Conservation (phyloP, 2,888 invertebrate species). For the Lycocerus yunnanus region DNA sequence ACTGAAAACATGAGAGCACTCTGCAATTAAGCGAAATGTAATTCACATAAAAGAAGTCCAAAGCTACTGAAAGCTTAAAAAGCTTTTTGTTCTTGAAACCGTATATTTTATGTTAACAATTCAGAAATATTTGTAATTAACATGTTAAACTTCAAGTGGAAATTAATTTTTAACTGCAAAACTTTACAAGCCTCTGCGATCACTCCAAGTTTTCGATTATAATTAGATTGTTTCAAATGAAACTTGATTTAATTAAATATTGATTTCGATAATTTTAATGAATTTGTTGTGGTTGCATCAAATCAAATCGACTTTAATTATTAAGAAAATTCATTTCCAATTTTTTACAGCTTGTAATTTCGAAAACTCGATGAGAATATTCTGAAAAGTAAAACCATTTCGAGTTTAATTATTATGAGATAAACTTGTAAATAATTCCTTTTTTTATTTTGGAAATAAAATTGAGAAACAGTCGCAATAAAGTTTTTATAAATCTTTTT, state of each 20-base stretch:
- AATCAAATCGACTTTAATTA: not conserved
- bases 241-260: not conserved
- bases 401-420: not conserved
- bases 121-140: not conserved
- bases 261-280: not conserved
- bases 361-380: no score
- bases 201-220: not conserved
- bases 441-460: not conserved
- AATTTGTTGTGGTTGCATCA: not conserved
- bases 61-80: not conserved
- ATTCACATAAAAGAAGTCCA: not conserved
- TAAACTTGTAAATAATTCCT: not conserved
- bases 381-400: no score
- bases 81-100: not conserved
- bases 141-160: not conserved
- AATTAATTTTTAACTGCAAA: not conserved
- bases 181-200: not conserved
- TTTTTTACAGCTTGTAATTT: no score
- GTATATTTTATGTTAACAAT: not conserved
- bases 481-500: not conserved
- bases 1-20: not conserved
- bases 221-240: not conserved
- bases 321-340: not conserved
- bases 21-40: not conserved
- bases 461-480: not conserved